phyloP scores from a whole-genome alignment of 2,113 vertebrate species.

The Anhinga rufa region DNA sequence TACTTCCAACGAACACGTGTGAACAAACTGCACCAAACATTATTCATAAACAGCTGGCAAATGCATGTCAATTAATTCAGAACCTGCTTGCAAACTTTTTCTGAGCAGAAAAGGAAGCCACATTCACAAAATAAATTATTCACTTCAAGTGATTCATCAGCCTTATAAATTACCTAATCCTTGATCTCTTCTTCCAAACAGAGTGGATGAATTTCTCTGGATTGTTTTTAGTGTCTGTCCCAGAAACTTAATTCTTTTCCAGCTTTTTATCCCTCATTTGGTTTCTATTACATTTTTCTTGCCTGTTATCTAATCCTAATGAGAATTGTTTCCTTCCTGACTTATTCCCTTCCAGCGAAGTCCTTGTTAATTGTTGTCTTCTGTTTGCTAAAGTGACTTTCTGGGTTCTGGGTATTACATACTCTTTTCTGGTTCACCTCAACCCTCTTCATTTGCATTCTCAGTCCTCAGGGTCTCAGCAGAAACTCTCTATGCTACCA shows the following conservation, averaged over 20 bases:
- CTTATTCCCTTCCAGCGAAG: not conserved
- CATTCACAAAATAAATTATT: constrained; percentile 4
- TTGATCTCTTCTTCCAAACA: not conserved
- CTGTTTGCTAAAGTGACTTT: not conserved
- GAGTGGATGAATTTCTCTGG: not conserved
- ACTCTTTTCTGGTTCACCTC: not conserved
- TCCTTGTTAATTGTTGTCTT: not conserved
- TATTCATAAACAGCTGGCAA: not conserved
- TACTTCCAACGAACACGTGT: not conserved
- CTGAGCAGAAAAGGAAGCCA: not conserved
- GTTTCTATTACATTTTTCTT: not conserved
- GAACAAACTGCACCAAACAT: not conserved
- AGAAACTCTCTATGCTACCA: not conserved
- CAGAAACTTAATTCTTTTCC: not conserved
- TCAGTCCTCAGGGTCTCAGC: not conserved
- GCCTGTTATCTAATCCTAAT: not conserved
- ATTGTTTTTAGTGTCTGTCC: not conserved
- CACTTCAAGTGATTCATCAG: constrained; percentile 12
- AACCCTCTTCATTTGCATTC: constrained; percentile 12
- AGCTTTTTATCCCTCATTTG: not conserved
- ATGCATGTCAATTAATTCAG: not conserved
- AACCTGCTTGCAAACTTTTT: not conserved
- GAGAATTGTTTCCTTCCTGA: not conserved
- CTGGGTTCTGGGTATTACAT: not conserved
- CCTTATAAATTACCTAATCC: not conserved